Evolutionary conservation across 1,140 invertebrate genomes (phyloP).

Genomic region (Drosophila pseudoananassae): DNA sequence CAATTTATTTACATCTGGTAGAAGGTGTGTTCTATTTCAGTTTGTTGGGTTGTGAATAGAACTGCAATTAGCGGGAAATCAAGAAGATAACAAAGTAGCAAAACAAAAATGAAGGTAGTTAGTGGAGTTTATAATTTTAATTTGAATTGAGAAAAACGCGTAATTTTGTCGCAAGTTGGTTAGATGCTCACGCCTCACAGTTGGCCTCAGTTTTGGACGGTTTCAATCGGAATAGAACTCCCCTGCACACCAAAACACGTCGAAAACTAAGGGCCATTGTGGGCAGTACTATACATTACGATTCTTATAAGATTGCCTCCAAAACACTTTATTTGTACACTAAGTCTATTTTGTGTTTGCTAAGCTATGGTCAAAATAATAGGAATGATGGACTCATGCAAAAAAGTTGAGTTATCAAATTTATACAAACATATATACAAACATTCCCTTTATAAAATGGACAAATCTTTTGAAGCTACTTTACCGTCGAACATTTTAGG

Average conservation of each 20-base stretch:
- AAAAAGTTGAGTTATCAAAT: conserved; percentile 28
- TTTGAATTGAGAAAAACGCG: conserved; percentile 19
- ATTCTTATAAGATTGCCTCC: neutral
- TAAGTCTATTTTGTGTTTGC: neutral
- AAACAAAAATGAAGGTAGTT: too few species aligned
- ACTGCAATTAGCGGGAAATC: too few species aligned
- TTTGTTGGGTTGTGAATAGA: too few species aligned
- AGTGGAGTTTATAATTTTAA: conserved; percentile 1
- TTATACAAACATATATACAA: neutral
- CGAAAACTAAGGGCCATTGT: conserved; percentile 80
- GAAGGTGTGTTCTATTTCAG: neutral
- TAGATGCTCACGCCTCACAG: conserved; percentile 62
- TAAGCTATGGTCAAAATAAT: neutral
- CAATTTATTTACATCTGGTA: neutral
- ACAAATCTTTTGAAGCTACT: conserved; percentile 1
- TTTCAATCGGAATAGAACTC: conserved; percentile 82
- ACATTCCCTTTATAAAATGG: neutral
- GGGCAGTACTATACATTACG: conserved; percentile 26
- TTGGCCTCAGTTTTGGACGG: conserved; percentile 84
- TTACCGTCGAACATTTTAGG: conserved; percentile 19
- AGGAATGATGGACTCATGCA: neutral
- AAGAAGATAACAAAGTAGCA: too few species aligned
- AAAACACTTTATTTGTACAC: conserved; percentile 38
- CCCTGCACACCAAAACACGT: conserved; percentile 83
- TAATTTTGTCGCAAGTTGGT: conserved; percentile 5